phyloP scores from a whole-genome alignment of 2,888 invertebrate genomes.

The Nephrotoma guestfalica region DNA sequence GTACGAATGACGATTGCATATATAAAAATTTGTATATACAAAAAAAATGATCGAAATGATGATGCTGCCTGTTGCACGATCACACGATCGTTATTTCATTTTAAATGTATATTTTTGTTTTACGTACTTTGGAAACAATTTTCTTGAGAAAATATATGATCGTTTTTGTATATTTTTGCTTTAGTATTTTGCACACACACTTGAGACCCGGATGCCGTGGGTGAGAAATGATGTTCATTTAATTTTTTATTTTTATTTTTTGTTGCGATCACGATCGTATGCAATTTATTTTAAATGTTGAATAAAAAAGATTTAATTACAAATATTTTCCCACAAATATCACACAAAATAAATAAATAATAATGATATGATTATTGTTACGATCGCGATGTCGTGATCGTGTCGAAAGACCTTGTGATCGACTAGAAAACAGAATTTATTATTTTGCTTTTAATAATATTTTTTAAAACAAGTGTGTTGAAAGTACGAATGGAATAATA shows the following conservation, averaged over 20 bases:
- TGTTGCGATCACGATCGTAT: background rate
- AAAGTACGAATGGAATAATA: background rate
- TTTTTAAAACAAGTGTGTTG: background rate
- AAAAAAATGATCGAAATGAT: background rate
- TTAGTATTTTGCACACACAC: background rate
- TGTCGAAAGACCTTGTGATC: background rate
- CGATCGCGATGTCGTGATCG: background rate
- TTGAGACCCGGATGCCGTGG: constrained; percentile 5
- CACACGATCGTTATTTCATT: background rate
- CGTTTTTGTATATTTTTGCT: background rate
- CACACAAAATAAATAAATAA: background rate
- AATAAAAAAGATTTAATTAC: background rate
- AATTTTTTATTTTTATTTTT: background rate
- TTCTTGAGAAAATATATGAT: background rate
- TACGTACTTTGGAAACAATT: background rate
- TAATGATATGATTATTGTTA: background rate
- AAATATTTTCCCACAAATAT: background rate
- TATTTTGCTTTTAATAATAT: background rate
- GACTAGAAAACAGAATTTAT: background rate
- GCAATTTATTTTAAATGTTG: background rate
- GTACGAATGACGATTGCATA: background rate
- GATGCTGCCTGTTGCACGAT: background rate
- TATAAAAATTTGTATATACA: background rate
- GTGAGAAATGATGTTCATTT: constrained; percentile 2
- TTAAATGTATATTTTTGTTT: background rate